phyloP scores from a whole-genome alignment of 2,888 invertebrate species.

The Hartigia nigra region DNA sequence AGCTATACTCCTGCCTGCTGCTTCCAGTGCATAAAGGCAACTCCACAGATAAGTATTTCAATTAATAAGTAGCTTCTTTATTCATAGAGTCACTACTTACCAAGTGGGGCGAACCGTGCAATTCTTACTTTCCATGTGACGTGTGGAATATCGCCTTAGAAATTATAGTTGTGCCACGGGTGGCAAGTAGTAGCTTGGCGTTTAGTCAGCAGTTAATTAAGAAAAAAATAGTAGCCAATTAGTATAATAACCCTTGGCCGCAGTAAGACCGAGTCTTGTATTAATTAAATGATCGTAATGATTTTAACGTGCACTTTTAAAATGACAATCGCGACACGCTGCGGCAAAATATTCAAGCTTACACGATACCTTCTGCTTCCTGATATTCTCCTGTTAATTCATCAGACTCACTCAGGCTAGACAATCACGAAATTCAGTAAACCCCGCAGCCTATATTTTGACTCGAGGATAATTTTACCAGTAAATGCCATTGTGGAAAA shows the following conservation, averaged over 20 bases:
- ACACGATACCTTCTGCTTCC: background rate
- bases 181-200: background rate
- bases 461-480: background rate
- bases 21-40: background rate
- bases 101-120: background rate
- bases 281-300: background rate
- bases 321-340: background rate
- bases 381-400: background rate
- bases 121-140: background rate
- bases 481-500: background rate
- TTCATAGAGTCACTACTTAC: background rate
- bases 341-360: background rate
- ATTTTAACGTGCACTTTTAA: background rate
- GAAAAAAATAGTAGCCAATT: background rate
- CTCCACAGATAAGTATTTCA: background rate
- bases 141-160: background rate
- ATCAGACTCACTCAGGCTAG: background rate
- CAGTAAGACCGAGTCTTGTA: background rate
- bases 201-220: background rate
- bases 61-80: background rate
- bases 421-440: background rate
- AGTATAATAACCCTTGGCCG: background rate
- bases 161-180: background rate
- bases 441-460: background rate
- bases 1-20: background rate